A percentile compares a stretch with the other conserved stretches of the same genome.
These are phyloP conservation scores for Otolemur garnettii DNA, from an alignment of 2,113 vertebrate genomes.

Conservation along the genomic window DNA sequence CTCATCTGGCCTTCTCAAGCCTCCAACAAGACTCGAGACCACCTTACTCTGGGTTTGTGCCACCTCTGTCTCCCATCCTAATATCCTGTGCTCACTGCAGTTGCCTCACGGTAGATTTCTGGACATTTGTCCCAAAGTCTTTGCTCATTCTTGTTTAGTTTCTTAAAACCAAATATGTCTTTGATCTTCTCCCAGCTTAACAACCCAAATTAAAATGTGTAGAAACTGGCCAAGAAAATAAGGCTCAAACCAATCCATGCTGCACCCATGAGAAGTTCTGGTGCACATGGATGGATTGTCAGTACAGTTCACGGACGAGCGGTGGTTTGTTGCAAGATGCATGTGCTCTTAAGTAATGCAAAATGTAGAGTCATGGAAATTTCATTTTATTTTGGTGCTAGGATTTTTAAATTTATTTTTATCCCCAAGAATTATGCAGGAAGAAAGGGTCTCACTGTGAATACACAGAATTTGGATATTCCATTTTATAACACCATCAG, in stretches of 20 bases:
- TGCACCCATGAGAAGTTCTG: not conserved
- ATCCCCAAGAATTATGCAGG: not conserved
- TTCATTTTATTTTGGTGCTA: not conserved
- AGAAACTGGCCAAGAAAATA: slow-evolving; percentile 22
- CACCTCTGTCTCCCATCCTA: not conserved
- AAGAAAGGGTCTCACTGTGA: not conserved
- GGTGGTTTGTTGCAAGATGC: not conserved
- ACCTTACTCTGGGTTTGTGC: not conserved
- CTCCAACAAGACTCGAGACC: not conserved
- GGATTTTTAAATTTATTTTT: not conserved
- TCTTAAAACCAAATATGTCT: not conserved
- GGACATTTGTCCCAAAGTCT: not conserved
- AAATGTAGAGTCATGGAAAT: not conserved
- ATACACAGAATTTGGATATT: not conserved
- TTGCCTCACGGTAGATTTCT: not conserved
- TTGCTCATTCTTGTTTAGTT: not conserved
- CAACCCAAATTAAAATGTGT: not conserved
- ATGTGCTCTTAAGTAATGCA: not conserved
- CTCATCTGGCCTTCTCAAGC: not conserved
- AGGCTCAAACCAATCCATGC: not conserved
- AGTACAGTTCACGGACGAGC: not conserved
- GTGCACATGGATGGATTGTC: not conserved
- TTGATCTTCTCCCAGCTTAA: not conserved
- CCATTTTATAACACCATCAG: not conserved
- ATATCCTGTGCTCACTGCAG: not conserved